Evolutionary conservation across 2,888 invertebrate genomes (phyloP).

Genomic region (Prostheceraeus crozeri): DNA sequence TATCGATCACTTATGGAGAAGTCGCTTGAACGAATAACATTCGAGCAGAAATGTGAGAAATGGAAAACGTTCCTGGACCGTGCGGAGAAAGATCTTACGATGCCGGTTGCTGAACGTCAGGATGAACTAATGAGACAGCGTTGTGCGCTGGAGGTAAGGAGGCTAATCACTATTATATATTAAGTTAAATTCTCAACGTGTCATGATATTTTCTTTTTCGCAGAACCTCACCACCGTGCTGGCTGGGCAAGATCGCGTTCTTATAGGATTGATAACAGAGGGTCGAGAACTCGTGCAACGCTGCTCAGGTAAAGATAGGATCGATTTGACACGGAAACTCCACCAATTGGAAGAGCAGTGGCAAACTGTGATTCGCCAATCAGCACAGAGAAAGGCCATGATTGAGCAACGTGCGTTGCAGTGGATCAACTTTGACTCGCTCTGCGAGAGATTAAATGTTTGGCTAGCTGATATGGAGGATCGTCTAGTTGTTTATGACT

Average conservation of each 20-base stretch:
- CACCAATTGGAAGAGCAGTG: conserved; percentile 51
- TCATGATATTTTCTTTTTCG: conserved; percentile 31
- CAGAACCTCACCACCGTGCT: conserved; percentile 52
- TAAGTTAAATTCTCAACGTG: background rate
- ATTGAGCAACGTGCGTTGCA: conserved; percentile 47
- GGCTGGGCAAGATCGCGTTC: conserved; percentile 50
- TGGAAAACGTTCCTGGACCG: conserved; percentile 53
- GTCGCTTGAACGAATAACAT: conserved; percentile 33
- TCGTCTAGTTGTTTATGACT: conserved; percentile 45
- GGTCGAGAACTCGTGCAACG: conserved; percentile 49
- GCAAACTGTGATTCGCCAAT: conserved; percentile 49
- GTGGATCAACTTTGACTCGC: conserved; percentile 48
- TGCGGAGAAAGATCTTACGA: conserved; percentile 49
- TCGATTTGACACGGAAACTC: conserved; percentile 51
- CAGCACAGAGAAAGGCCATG: conserved; percentile 50
- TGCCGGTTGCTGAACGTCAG: conserved; percentile 48
- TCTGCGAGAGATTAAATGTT: conserved; percentile 45
- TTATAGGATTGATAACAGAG: conserved; percentile 52
- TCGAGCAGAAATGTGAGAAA: conserved; percentile 50
- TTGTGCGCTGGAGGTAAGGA: conserved; percentile 47
- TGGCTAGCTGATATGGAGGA: conserved; percentile 49
- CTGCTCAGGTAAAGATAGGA: conserved; percentile 47
- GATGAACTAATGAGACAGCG: conserved; percentile 48
- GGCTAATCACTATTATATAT: background rate
- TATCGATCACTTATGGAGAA: background rate